Percentiles rank a stretch among this genome's conserved stretches.
These are phyloP conservation scores for Capricornis sumatraensis DNA, from an alignment of 2,113 vertebrate genomes.

Conservation along the genomic window DNA sequence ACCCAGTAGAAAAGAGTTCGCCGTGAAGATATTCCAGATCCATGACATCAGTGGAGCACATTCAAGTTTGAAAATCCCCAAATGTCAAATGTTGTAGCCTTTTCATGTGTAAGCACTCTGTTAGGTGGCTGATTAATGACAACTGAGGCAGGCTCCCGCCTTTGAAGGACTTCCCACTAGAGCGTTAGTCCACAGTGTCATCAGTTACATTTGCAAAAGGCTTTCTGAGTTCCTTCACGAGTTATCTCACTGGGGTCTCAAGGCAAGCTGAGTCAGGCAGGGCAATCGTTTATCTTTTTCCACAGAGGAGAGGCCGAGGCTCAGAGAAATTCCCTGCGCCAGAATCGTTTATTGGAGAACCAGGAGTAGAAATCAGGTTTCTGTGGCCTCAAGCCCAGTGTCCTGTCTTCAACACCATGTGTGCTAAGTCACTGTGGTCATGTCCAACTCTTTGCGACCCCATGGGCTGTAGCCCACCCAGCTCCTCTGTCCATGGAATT, in stretches of 20 bases:
- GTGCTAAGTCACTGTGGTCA: not conserved
- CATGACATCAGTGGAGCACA: no score
- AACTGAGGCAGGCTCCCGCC: rapidly evolving
- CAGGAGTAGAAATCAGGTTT: not conserved
- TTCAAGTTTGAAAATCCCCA: not conserved
- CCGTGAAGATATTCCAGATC: not conserved
- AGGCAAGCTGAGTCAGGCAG: not conserved
- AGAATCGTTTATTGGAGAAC: not conserved
- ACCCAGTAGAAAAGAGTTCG: not conserved
- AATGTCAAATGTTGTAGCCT: not conserved
- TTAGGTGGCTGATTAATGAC: not conserved
- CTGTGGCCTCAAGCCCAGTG: not conserved
- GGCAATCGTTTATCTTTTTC: not conserved
- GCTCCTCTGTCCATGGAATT: not conserved
- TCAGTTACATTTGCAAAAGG: not conserved
- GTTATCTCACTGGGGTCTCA: not conserved
- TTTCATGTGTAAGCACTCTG: no score
- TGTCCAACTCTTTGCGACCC: not conserved
- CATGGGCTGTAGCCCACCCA: not conserved
- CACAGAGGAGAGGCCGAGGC: not conserved
- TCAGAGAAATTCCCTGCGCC: not conserved
- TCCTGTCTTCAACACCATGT: not conserved
- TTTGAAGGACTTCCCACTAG: not conserved
- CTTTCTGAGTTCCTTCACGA: not conserved
- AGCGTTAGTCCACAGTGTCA: not conserved